Evolutionary conservation across 2,113 vertebrate species (phyloP).

Genomic region (Cololabis saira): DNA sequence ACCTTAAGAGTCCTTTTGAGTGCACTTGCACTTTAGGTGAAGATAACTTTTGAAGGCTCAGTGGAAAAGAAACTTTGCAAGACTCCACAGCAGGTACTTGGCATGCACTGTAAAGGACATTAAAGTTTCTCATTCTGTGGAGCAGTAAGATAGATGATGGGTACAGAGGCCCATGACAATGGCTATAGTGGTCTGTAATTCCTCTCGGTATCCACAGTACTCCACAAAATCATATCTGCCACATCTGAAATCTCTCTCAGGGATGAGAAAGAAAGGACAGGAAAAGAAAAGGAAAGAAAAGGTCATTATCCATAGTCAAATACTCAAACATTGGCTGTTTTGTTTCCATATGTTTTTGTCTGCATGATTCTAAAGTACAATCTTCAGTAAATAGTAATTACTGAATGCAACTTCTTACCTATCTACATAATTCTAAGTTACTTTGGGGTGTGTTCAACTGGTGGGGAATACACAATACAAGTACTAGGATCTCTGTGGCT

Average conservation of each 20-base stretch:
- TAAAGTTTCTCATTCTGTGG: constrained; percentile 34
- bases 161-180: constrained; percentile 39
- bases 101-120: constrained; percentile 46
- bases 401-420: not conserved
- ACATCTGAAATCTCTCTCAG: constrained; percentile 15
- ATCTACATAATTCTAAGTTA: too few species aligned
- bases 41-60: too few species aligned
- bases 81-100: constrained; percentile 36
- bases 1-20: too few species aligned
- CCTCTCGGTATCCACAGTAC: constrained; percentile 32
- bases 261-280: too few species aligned
- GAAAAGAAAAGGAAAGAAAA: too few species aligned
- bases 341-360: not conserved
- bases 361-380: not conserved
- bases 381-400: not conserved
- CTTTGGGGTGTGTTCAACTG: too few species aligned
- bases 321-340: not conserved
- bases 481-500: too few species aligned
- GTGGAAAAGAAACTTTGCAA: constrained; percentile 20
- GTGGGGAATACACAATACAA: too few species aligned
- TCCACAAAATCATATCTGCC: constrained; percentile 31
- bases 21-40: too few species aligned
- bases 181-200: constrained; percentile 33
- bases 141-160: constrained; percentile 50
- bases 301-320: not conserved